A percentile compares a stretch with the other conserved stretches of the same genome.
Conservation (phyloP, 1,140 invertebrate species). For the Drosophila repletoides region DNA sequence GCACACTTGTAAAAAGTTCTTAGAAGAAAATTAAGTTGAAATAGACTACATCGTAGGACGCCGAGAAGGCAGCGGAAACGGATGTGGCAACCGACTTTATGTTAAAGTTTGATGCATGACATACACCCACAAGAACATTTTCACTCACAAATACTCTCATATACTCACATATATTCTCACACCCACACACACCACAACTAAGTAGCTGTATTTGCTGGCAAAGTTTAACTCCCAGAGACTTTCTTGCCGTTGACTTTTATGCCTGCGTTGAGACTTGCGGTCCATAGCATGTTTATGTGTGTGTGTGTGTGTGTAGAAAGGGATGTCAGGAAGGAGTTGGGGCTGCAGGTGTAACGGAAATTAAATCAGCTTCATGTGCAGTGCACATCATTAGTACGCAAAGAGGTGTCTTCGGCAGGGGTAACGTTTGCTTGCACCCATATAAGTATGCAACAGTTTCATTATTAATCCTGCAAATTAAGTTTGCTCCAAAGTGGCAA, state of each 20-base stretch:
- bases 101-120: slow-evolving; percentile 76
- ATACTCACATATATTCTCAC: slow-evolving; percentile 42
- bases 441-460: slow-evolving; percentile 63
- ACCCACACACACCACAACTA: slow-evolving; percentile 34
- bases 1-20: slow-evolving; percentile 30
- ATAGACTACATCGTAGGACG: slow-evolving; percentile 33
- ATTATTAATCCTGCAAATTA: slow-evolving; percentile 55
- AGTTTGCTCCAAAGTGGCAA: slow-evolving; percentile 57
- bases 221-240: slow-evolving; percentile 52
- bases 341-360: slow-evolving; percentile 66
- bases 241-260: slow-evolving; percentile 66
- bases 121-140: slow-evolving; percentile 16
- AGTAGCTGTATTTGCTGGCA: slow-evolving; percentile 63
- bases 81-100: slow-evolving; percentile 77
- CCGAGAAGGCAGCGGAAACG: slow-evolving; percentile 58
- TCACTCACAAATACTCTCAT: neutral
- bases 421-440: slow-evolving; percentile 1
- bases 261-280: slow-evolving; percentile 58
- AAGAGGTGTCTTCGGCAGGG: slow-evolving; percentile 44
- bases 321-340: slow-evolving; percentile 6
- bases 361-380: slow-evolving; percentile 76
- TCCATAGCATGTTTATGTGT: slow-evolving; percentile 50
- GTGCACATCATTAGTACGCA: slow-evolving; percentile 78
- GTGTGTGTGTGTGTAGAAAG: slow-evolving; percentile 6
- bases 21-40: slow-evolving; percentile 52